Evolutionary conservation across 2,797 vertebrate species (phyloP).

Genomic region (Yasuhikotakia modesta): DNA sequence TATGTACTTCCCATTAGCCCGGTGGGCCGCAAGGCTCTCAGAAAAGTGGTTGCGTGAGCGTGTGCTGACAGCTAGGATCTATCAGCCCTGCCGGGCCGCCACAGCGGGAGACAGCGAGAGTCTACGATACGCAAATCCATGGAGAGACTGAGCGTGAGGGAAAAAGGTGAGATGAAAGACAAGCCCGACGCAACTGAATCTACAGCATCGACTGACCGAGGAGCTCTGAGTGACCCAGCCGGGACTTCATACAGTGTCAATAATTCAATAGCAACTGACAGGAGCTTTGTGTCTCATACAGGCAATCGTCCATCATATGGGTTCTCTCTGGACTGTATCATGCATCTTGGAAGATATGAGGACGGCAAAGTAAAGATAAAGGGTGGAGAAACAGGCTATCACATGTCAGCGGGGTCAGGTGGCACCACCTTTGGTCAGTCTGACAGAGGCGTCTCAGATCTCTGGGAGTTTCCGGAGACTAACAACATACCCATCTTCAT

Average conservation of each 20-base stretch:
- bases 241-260: slow-evolving; percentile 29
- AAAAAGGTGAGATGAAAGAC: slow-evolving; percentile 14
- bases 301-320: slow-evolving; percentile 19
- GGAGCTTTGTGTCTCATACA: slow-evolving; percentile 15
- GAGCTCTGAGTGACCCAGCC: background rate
- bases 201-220: slow-evolving; percentile 12
- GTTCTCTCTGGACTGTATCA: slow-evolving; percentile 21
- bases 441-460: slow-evolving; percentile 11
- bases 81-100: slow-evolving; percentile 29
- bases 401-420: slow-evolving; percentile 45
- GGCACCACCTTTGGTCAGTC: slow-evolving; percentile 44
- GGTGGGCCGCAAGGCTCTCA: background rate
- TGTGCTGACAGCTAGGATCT: slow-evolving; percentile 54
- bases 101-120: slow-evolving; percentile 12
- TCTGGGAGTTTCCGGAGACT: slow-evolving; percentile 31
- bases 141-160: background rate
- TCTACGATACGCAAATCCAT: background rate
- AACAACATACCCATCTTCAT: slow-evolving; percentile 15
- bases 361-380: slow-evolving; percentile 48
- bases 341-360: slow-evolving; percentile 1
- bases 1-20: slow-evolving; percentile 44
- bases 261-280: slow-evolving; percentile 25
- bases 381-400: slow-evolving; percentile 29
- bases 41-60: slow-evolving; percentile 17
- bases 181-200: background rate